Base-by-base conservation (phyloP, 2,113 vertebrate species). In the Siniperca knerii region DNA sequence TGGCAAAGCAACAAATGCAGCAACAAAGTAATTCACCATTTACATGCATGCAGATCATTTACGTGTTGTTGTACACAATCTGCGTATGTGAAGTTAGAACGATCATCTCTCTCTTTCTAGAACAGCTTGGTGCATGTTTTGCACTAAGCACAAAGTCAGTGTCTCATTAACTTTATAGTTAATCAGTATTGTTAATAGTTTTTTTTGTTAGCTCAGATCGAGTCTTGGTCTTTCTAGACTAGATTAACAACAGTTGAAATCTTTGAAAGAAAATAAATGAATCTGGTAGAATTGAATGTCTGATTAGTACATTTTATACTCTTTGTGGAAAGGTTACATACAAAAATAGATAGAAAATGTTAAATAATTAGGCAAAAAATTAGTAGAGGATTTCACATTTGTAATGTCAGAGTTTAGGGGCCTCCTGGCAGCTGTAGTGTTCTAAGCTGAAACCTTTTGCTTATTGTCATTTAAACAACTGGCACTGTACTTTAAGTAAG, bases 391-490 rank as follows among this genome's bases (percentile, higher is more conserved):
- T 54, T 54, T 52, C 23, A 33, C 20, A 42, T 55, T 40, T 69
- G 12, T 65, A 42, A 65, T 67, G 68, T 85, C 18, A 68, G 7
- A 37, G 44, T 65, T 54, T 58, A 40, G 7, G 12, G 40, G 33
- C 12, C n/a, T 80, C 8, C 2, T 64, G 44, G 6, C 44, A 11
- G 16, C 50, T 29, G 71, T 1, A 57, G 21, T 18, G 37, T 25
- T 20, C 11, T 16, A 35, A 68, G 23, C 65, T 75, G 65, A 7
- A 2, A 16, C 29, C 20, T 69, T 48, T 33, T 61, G 33, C 54
- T 15, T 55, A 55, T 57, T 40, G 46, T 33, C 46, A 35, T 37
- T 71, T 57, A 81, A 67, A 81, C 44, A 84, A 40, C 6, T 78
- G 20, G 15, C 42, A 42, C 60, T 61, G 29, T 23, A 10, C 57